Conservation (phyloP, 1,140 invertebrate species). For the Papilio glaucus region DNA sequence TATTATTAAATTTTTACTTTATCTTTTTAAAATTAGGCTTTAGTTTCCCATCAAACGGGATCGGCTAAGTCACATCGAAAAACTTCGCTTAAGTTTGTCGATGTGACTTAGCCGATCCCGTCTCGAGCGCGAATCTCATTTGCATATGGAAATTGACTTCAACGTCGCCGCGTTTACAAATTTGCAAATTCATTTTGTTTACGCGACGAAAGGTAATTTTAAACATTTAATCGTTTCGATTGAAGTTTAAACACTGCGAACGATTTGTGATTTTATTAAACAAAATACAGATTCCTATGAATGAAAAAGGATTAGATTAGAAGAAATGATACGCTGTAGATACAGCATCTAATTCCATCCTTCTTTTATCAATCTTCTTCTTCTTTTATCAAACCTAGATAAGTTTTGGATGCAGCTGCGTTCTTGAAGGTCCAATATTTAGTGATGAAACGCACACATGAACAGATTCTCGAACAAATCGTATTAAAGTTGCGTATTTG, state of each 20-base stretch:
- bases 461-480: background rate
- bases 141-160: conserved; percentile 12
- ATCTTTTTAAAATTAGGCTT: background rate
- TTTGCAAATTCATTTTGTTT: conserved; percentile 5
- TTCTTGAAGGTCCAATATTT: no score
- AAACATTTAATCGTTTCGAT: background rate
- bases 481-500: background rate
- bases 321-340: no score
- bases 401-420: no score
- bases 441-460: background rate
- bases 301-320: background rate
- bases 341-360: no score
- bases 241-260: background rate
- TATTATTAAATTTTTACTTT: background rate
- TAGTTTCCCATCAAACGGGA: background rate
- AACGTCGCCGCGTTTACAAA: background rate
- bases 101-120: background rate
- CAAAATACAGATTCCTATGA: background rate
- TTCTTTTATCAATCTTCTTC: no score
- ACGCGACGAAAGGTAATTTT: conserved; percentile 10
- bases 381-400: no score
- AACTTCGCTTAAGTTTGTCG: background rate
- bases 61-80: no score
- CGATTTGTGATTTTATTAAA: background rate
- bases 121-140: conserved; percentile 10